Evolutionary conservation across 2,113 vertebrate genomes (phyloP).

Genomic region (Gnathonemus longibarbis): DNA sequence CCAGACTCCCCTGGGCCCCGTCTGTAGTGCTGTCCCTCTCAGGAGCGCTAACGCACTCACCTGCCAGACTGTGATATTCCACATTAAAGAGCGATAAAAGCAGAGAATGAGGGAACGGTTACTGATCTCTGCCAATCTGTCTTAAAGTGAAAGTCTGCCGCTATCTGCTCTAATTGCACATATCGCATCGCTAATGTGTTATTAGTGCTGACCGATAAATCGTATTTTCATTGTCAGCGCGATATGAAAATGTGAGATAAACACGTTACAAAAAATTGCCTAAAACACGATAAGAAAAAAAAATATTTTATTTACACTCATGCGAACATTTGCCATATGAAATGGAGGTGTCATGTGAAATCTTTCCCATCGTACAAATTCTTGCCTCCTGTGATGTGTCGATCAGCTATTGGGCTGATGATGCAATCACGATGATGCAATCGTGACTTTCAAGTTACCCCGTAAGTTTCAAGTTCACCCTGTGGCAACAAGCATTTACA

Average conservation of each 20-base stretch:
- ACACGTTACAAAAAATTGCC: not conserved
- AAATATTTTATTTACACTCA: not conserved
- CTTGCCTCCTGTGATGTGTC: not conserved
- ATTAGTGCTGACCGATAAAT: not conserved
- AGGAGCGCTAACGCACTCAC: not conserved
- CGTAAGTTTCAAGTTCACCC: not conserved
- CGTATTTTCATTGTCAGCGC: not conserved
- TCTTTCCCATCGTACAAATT: not conserved
- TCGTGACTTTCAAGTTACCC: not conserved
- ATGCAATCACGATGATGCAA: not conserved
- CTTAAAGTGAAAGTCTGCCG: conserved; percentile 4
- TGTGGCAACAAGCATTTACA: not conserved
- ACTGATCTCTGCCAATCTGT: not conserved
- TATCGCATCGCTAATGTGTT: not conserved
- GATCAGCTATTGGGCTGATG: not conserved
- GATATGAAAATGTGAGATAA: not conserved
- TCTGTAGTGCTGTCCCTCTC: conserved; percentile 1
- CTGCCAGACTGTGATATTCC: not conserved
- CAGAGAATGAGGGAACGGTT: not conserved
- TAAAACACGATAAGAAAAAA: not conserved
- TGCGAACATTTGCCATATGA: not conserved
- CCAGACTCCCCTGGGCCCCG: conserved; percentile 17
- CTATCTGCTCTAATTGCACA: not conserved
- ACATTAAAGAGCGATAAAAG: not conserved
- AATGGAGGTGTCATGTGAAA: not conserved